phyloP scores from a whole-genome alignment of 2,888 invertebrate genomes.

The Lepidocyrtinus sp. region DNA sequence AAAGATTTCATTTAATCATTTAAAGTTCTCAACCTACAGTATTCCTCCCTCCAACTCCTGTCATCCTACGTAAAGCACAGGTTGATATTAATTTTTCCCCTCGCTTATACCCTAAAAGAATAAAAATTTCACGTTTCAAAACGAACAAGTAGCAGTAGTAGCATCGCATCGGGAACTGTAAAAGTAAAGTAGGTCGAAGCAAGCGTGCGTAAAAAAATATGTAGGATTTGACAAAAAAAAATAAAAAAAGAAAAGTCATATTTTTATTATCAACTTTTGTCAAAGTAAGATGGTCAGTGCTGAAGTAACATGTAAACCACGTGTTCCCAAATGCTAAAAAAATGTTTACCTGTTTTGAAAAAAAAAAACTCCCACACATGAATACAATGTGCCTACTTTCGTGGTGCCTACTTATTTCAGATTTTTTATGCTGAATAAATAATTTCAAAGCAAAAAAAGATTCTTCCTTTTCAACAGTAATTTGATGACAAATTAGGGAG shows the following conservation, averaged over 20 bases:
- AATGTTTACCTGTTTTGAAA: neutral
- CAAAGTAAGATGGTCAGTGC: neutral
- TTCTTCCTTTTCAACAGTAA: no score
- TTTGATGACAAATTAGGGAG: no score
- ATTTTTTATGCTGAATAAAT: no score
- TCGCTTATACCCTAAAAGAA: neutral
- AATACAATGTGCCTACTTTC: neutral
- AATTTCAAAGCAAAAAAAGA: no score
- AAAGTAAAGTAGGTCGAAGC: constrained; percentile 53
- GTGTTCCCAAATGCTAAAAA: neutral
- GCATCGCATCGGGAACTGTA: neutral
- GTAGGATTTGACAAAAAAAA: no score
- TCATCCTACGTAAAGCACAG: neutral
- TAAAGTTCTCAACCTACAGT: neutral
- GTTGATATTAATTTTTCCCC: neutral
- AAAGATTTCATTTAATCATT: neutral
- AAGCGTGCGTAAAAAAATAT: constrained; percentile 54
- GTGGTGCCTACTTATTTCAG: no score
- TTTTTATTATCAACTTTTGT: no score
- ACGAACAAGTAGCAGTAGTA: neutral
- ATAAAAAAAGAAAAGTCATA: no score
- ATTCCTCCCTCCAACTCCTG: neutral
- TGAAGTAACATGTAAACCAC: neutral
- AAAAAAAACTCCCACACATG: neutral
- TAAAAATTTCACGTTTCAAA: neutral